phyloP scores from a whole-genome alignment of 2,888 invertebrate genomes.

The Lepidochrysops patricia region DNA sequence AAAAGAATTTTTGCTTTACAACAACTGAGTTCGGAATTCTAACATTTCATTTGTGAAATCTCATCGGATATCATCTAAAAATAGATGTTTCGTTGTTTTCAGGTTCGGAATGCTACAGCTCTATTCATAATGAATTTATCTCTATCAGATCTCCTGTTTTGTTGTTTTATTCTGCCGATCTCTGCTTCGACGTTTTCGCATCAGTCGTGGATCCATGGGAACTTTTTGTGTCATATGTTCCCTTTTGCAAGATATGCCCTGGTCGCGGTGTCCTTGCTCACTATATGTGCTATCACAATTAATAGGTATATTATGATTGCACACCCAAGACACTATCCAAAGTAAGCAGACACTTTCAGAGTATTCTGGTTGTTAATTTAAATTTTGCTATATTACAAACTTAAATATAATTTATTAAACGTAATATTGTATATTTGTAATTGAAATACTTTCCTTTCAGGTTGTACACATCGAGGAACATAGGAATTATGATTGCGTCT shows the following conservation, averaged over 20 bases:
- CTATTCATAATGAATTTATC: slow-evolving; percentile 89
- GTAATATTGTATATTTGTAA: no score
- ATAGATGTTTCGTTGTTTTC: slow-evolving; percentile 29
- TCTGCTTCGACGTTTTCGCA: slow-evolving; percentile 84
- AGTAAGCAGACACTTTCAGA: no score
- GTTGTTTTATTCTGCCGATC: slow-evolving; percentile 86
- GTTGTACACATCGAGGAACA: slow-evolving; percentile 78
- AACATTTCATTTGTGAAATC: not conserved
- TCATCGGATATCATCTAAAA: not conserved
- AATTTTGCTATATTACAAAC: no score
- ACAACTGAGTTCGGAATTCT: not conserved
- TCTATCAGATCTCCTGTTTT: slow-evolving; percentile 84
- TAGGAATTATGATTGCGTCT: slow-evolving; percentile 80
- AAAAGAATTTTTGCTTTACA: not conserved
- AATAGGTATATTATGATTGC: slow-evolving; percentile 89
- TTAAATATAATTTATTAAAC: no score
- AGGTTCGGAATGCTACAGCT: slow-evolving; percentile 88
- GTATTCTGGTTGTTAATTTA: no score
- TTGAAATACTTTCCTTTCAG: slow-evolving; percentile 55
- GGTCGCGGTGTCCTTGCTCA: slow-evolving; percentile 85
- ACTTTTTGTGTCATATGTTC: slow-evolving; percentile 80
- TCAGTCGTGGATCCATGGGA: slow-evolving; percentile 81
- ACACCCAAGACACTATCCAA: slow-evolving; percentile 84
- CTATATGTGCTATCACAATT: slow-evolving; percentile 85
- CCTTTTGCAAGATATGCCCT: slow-evolving; percentile 83